A percentile compares a stretch with the other conserved stretches of the same genome.
Conservation (phyloP, 2,888 invertebrate genomes). For the Apocheima hispidaria region DNA sequence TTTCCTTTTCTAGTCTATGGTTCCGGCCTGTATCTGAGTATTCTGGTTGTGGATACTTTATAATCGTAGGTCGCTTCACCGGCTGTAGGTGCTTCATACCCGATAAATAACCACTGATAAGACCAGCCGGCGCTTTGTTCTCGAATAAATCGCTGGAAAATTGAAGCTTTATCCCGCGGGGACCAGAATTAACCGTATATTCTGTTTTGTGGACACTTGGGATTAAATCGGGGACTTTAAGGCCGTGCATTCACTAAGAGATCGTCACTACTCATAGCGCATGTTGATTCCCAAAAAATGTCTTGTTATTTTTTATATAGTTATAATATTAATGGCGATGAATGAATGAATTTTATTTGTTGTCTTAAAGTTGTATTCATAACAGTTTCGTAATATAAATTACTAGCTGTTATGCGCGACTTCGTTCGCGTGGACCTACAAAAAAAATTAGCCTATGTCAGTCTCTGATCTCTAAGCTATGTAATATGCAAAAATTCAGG, state of each 20-base stretch:
- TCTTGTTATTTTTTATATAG: no score
- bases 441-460: no score
- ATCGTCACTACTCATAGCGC: no score
- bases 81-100: conserved; percentile 34
- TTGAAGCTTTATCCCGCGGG: conserved; percentile 47
- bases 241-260: neutral
- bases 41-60: conserved; percentile 21
- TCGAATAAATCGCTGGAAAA: conserved; percentile 66
- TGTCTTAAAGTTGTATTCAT: no score
- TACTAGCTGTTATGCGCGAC: no score
- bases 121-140: conserved; percentile 56
- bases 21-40: neutral
- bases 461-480: no score
- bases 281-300: no score
- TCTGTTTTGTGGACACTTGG: conserved; percentile 33
- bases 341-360: no score
- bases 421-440: no score
- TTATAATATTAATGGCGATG: no score
- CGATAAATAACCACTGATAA: conserved; percentile 73
- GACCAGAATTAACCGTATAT: conserved; percentile 37
- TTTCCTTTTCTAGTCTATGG: neutral
- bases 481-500: no score
- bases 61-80: conserved; percentile 12
- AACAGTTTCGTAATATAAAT: no score
- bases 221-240: conserved; percentile 9